Base-by-base conservation (phyloP, 1,140 invertebrate genomes). In the Drosophila albomicans region DNA sequence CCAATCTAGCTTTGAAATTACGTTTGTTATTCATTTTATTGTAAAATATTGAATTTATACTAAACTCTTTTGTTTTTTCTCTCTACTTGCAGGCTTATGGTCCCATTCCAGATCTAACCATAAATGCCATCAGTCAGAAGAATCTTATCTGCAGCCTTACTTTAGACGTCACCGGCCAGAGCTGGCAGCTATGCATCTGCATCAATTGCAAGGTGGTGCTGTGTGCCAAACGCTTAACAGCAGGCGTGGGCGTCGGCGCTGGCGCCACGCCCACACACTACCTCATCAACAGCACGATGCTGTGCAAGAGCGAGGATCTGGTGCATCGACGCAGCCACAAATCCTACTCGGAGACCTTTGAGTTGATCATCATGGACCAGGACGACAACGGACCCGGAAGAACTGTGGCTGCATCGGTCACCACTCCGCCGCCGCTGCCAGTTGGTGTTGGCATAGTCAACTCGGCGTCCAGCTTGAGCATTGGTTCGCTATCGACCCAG, bases 181-280 rank as follows among this genome's bases (percentile, higher is more conserved):
- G 75, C 16, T 92, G 91, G 91, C 76, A 82, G 51, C 51, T 92
- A 5, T 73, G 49, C 16, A 20, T 86, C 43, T 92, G 91, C 73
- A 77, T 86, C 58, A 92, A 91, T 62, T 92, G 91, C 68, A 82
- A 82, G 56, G 56, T 61, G 41, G 86, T 81, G 43, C 51, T 92
- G 41, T 92, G 67, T 69, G 91, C 84, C 56, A 92, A 86, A 52
- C 68, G 77, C 15, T 13, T 80, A 45, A 52, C 49, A 10, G 41
- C 35, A 3, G 35, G 35, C 7, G 35, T 38, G 35, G 35, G 35
- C 20, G 20, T 25, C 7, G 73, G 62, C 25, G 64, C 69, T 4
- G 75, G 72, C n/a, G 69, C 58, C 51, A 69, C 64, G 46, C 52
- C 80, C 52, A 74, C 61, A 28, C 45, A 62, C 35, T 92, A 78